Percentiles rank a stretch among this genome's conserved stretches.
phyloP scores from a whole-genome alignment of 92 coral and sea anemone species.

The Isaurus tuberculatus region DNA sequence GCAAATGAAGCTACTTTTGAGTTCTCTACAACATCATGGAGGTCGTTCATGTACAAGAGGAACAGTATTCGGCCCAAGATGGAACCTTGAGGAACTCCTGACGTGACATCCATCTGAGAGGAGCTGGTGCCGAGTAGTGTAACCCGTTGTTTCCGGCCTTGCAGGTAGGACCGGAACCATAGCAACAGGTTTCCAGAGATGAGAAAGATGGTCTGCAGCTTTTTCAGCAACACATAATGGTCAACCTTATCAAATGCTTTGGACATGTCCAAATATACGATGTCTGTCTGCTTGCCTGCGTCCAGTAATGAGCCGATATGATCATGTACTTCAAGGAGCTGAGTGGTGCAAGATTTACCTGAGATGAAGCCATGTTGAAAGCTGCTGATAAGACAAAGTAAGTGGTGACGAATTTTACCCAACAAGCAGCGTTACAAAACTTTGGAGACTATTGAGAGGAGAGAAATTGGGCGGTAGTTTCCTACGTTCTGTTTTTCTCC shows the following conservation, averaged over 20 bases:
- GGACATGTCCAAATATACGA: constrained; percentile 40
- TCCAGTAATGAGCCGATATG: too few species aligned
- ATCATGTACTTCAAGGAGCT: too few species aligned
- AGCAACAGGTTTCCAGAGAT: constrained; percentile 44
- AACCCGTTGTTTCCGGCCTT: constrained; percentile 42
- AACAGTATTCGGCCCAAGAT: too few species aligned
- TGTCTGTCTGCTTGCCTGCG: constrained; percentile 8
- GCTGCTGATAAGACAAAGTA: too few species aligned
- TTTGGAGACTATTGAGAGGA: constrained; percentile 49
- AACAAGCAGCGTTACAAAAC: too few species aligned
- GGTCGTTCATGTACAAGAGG: too few species aligned
- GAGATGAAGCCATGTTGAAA: constrained; percentile 35
- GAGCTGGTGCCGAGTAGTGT: constrained; percentile 7
- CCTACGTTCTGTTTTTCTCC: constrained; percentile 37
- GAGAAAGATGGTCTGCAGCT: constrained; percentile 43
- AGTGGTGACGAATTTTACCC: too few species aligned
- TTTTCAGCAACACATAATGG: constrained; percentile 35
- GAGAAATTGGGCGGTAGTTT: constrained; percentile 59
- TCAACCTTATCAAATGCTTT: constrained; percentile 49
- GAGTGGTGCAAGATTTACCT: too few species aligned
- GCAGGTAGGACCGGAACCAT: constrained; percentile 42
- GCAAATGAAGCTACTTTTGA: too few species aligned
- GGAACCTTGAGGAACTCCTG: constrained; percentile 29
- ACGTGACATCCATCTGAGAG: constrained; percentile 44
- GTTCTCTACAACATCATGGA: too few species aligned